Evolutionary conservation across 2,888 invertebrate genomes (phyloP).

Genomic region (Chloroclystis v-ata): DNA sequence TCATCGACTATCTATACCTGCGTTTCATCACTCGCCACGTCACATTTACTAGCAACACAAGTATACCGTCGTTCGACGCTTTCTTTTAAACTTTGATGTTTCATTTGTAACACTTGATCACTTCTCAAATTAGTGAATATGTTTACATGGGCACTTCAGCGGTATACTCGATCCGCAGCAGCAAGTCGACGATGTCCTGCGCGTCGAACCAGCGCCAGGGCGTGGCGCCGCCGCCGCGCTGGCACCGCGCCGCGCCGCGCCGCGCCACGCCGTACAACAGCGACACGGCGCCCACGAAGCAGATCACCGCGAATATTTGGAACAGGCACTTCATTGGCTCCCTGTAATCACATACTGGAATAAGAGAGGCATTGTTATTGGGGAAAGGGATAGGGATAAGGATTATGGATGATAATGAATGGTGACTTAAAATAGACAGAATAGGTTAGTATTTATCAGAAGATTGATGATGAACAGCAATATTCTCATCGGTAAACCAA

Average conservation of each 20-base stretch:
- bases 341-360: slow-evolving; percentile 60
- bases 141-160: slow-evolving; percentile 68
- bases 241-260: slow-evolving; percentile 26
- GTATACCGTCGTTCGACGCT: too few relatives aligned
- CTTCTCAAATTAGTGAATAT: too few relatives aligned
- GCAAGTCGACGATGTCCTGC: slow-evolving; percentile 58
- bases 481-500: too few relatives aligned
- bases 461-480: too few relatives aligned
- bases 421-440: background rate
- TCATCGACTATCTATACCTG: too few relatives aligned
- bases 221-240: slow-evolving; percentile 33
- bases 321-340: slow-evolving; percentile 60
- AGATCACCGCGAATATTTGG: slow-evolving; percentile 63
- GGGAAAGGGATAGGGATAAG: slow-evolving; percentile 1
- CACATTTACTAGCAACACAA: too few relatives aligned
- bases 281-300: slow-evolving; percentile 56
- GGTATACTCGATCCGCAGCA: slow-evolving; percentile 63
- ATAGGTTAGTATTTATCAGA: too few relatives aligned
- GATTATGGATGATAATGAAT: background rate
- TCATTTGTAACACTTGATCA: too few relatives aligned
- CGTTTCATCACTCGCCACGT: too few relatives aligned
- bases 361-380: too few relatives aligned
- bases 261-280: slow-evolving; percentile 49
- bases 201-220: slow-evolving; percentile 65
- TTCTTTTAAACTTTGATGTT: too few relatives aligned